phyloP scores from a whole-genome alignment of 2,113 vertebrate species.

The Orcinus orca region DNA sequence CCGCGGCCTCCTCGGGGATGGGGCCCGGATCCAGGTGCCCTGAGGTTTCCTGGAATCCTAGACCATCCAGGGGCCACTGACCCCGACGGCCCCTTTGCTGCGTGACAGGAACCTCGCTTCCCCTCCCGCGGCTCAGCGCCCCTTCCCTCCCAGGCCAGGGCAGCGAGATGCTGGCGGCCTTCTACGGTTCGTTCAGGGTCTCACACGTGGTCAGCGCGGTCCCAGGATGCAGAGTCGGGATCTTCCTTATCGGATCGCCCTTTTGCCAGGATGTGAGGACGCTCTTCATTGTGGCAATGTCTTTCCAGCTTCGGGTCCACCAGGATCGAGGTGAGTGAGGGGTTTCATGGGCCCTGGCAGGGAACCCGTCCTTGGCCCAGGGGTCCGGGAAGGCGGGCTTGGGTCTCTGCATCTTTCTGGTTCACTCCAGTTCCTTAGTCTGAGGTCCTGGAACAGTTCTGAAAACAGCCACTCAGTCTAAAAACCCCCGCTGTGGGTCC shows the following conservation, averaged over 20 bases:
- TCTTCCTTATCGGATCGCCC: neutral
- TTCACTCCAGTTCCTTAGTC: neutral
- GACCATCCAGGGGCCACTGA: neutral
- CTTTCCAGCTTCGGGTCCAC: neutral
- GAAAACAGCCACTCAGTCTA: neutral
- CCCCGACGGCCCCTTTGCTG: neutral
- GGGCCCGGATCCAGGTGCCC: neutral
- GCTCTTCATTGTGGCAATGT: neutral
- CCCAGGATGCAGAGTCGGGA: rapidly evolving
- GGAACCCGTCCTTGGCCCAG: neutral
- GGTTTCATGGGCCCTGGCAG: neutral
- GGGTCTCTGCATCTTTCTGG: neutral
- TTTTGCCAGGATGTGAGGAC: no score
- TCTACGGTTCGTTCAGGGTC: rapidly evolving
- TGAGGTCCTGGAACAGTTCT: neutral
- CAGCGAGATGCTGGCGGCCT: rapidly evolving
- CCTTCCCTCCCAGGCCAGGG: neutral
- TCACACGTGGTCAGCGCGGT: rapidly evolving
- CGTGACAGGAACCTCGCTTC: neutral
- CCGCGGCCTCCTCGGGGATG: no score
- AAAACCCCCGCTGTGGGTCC: neutral
- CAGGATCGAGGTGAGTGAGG: neutral
- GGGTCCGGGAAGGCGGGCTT: neutral
- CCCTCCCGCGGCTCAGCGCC: neutral
- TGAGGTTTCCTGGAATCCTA: neutral